Evolutionary conservation across 2,113 vertebrate species (phyloP), one percentile per base, ranked within the genome.

Genomic region (Opisthocomus hoazin): DNA sequence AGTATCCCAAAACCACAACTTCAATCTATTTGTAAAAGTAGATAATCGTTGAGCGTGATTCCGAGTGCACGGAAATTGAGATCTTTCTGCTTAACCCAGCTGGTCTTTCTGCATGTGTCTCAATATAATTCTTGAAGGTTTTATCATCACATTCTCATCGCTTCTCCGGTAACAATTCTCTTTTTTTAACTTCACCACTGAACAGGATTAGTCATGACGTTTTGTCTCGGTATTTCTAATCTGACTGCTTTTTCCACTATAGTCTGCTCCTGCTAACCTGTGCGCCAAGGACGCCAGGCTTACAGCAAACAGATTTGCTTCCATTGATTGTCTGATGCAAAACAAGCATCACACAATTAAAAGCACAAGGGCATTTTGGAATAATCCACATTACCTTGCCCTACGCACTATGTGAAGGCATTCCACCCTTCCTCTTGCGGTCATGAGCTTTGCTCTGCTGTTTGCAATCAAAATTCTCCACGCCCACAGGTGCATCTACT

Each of bases 1-100:
- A 48, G 30, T 12, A 43, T 69, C 50, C 26, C 30, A 80, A 96
- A 76, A 5, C 2, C 18, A 50, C 26, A 68, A 21, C 29, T 90
- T 61, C 30, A 19, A 80, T 53, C 37, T 93, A 6, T 83, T 80
- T 74, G 34, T 45, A 61, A 34, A 24, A 60, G 75, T 30, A 24
- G 50, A 5, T 23, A 51, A n/a, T 27, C 57, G 63, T 30, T 5
- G 3, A 81, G 34, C 0, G 0, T 18, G 43, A 53, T 30, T 81
- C 43, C 78, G 34, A 75, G 34, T 4, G 24, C 56, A 26, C 15
- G 51, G 83, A 87, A 84, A 78, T 2, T 1, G 56, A 90, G 88
- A 70, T 68, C 14, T n/a, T 85, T 83, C 74, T 60, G 32, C 56
- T 71, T 24, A 15, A 9, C 20, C 29, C n/a, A 20, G 1, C 11